Percentiles rank a stretch among this genome's conserved stretches.
Evolutionary conservation across 1,140 invertebrate genomes (phyloP).

Genomic region (Sycobia sp.): DNA sequence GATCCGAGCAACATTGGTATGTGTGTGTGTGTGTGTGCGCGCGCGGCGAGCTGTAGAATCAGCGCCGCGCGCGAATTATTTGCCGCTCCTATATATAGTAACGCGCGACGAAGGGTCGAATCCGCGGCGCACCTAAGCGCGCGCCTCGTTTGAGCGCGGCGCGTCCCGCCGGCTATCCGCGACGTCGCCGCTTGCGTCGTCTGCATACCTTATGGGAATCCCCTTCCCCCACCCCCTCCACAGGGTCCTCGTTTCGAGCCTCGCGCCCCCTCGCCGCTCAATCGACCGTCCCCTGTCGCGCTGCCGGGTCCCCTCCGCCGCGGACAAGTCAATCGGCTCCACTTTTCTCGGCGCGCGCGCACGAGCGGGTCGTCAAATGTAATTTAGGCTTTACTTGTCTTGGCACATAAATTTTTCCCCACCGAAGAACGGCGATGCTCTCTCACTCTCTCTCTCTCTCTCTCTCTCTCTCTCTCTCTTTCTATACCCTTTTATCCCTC

Average conservation of each 20-base stretch:
- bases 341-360: no score
- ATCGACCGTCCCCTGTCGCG: no score
- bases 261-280: no score
- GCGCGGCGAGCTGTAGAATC: not conserved
- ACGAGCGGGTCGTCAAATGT: slow-evolving; percentile 12
- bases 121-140: not conserved
- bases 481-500: no score
- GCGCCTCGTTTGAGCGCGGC: no score
- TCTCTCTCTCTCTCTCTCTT: not conserved
- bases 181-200: not conserved
- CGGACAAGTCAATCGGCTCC: slow-evolving; percentile 26
- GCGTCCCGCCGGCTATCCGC: not conserved
- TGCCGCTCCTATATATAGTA: no score
- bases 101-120: slow-evolving; percentile 21
- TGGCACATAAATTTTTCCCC: slow-evolving; percentile 2
- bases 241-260: no score
- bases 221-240: no score
- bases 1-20: no score
- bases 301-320: no score
- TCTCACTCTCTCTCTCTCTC: not conserved
- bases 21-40: no score
- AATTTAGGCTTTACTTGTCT: slow-evolving; percentile 21
- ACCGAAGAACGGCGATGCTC: no score
- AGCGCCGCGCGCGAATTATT: slow-evolving; percentile 25
- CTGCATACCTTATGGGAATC: slow-evolving; percentile 3